Evolutionary conservation across 2,888 invertebrate species (phyloP).

Genomic region (Trisateles emortualis): DNA sequence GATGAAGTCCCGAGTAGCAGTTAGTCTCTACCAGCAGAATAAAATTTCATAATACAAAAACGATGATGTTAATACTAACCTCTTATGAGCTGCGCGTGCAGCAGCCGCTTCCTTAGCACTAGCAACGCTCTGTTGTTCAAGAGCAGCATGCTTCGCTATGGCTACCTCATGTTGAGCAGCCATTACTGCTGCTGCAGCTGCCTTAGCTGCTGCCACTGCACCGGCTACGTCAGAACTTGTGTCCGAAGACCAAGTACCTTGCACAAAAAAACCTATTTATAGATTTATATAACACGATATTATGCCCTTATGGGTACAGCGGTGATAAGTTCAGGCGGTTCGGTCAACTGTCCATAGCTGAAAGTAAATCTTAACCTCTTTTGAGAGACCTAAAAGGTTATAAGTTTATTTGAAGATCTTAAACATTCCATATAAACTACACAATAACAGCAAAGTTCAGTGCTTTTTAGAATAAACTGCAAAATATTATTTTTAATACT

Average conservation of each 20-base stretch:
- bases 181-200: slow-evolving; percentile 90
- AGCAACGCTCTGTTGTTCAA: slow-evolving; percentile 91
- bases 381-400: no score
- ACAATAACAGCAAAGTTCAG: no score
- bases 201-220: slow-evolving; percentile 91
- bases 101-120: slow-evolving; percentile 92
- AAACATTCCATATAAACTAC: no score
- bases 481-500: neutral
- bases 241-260: slow-evolving; percentile 60
- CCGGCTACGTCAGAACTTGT: slow-evolving; percentile 90
- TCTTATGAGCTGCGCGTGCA: slow-evolving; percentile 87
- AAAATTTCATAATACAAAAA: no score
- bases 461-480: no score
- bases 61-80: slow-evolving; percentile 57
- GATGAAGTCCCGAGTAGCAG: no score
- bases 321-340: no score
- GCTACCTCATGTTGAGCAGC: slow-evolving; percentile 91
- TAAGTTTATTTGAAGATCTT: no score
- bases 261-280: neutral
- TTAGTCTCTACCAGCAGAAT: no score
- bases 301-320: no score
- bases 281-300: neutral
- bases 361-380: no score
- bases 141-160: slow-evolving; percentile 90
- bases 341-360: no score